phyloP scores from a whole-genome alignment of 2,113 vertebrate species.

The Hystrix brachyura region DNA sequence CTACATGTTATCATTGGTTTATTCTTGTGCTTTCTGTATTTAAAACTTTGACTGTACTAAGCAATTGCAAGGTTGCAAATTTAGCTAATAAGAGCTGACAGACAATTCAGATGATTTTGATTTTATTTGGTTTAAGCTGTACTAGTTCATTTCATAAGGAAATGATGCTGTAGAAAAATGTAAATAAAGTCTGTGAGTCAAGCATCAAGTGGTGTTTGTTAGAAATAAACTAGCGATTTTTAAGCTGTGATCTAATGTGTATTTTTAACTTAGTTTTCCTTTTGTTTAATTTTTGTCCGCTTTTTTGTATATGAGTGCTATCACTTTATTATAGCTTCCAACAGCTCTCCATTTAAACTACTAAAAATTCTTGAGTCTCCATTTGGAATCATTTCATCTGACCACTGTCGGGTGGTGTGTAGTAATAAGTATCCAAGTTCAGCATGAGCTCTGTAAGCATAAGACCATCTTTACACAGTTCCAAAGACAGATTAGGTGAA shows the following conservation, averaged over 20 bases:
- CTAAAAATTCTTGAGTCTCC: neutral
- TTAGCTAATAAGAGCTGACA: slow-evolving; percentile 83
- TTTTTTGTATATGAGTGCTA: neutral
- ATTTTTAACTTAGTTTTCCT: slow-evolving; percentile 60
- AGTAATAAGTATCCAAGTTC: neutral
- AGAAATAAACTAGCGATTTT: slow-evolving; percentile 71
- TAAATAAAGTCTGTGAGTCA: slow-evolving; percentile 91
- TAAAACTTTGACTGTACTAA: slow-evolving; percentile 88
- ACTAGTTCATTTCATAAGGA: slow-evolving; percentile 85
- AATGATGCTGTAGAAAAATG: slow-evolving; percentile 90
- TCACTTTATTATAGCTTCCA: neutral
- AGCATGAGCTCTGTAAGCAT: neutral
- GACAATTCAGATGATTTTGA: slow-evolving; percentile 81
- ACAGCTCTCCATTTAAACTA: neutral
- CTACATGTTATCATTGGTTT: slow-evolving; percentile 86
- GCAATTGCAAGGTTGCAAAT: slow-evolving; percentile 84
- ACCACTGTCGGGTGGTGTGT: neutral
- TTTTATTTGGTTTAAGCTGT: slow-evolving; percentile 88
- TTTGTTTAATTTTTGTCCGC: neutral
- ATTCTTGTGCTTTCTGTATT: slow-evolving; percentile 89
- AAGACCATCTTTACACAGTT: neutral
- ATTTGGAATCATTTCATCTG: neutral
- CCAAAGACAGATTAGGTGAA: neutral
- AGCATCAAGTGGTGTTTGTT: slow-evolving; percentile 80
- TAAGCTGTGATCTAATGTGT: slow-evolving; percentile 61